phyloP scores from a whole-genome alignment of 2,888 invertebrate genomes.

The Cantharis nigra region DNA sequence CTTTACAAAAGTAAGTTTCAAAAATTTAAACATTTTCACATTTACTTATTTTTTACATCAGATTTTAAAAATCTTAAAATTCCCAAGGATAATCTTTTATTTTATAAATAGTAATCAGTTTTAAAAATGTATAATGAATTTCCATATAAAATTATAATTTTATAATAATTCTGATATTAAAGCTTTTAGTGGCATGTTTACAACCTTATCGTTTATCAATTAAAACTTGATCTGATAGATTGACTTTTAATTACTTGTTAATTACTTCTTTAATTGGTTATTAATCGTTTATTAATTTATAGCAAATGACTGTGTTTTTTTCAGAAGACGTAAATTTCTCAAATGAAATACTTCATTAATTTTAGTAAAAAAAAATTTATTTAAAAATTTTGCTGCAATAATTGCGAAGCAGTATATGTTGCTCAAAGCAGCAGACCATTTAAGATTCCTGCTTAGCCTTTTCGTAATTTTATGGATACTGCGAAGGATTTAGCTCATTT shows the following conservation, averaged over 20 bases:
- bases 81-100: too few species aligned
- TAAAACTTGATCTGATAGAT: background rate
- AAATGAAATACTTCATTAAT: background rate
- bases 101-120: too few species aligned
- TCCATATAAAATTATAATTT: too few species aligned
- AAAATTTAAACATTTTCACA: too few species aligned
- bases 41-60: too few species aligned
- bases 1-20: too few species aligned
- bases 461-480: background rate
- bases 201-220: background rate
- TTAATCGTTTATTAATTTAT: background rate
- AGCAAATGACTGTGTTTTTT: background rate
- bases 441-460: background rate
- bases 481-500: background rate
- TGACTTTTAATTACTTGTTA: background rate
- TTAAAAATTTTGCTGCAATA: too few species aligned
- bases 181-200: background rate
- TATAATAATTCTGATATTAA: too few species aligned
- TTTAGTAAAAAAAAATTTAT: background rate
- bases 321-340: background rate
- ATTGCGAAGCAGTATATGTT: background rate
- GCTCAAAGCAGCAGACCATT: background rate
- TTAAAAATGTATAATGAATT: too few species aligned
- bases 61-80: too few species aligned
- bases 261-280: background rate